Base-by-base conservation (phyloP, 92 coral and sea anemone species). In the Desmophyllum pertusum region DNA sequence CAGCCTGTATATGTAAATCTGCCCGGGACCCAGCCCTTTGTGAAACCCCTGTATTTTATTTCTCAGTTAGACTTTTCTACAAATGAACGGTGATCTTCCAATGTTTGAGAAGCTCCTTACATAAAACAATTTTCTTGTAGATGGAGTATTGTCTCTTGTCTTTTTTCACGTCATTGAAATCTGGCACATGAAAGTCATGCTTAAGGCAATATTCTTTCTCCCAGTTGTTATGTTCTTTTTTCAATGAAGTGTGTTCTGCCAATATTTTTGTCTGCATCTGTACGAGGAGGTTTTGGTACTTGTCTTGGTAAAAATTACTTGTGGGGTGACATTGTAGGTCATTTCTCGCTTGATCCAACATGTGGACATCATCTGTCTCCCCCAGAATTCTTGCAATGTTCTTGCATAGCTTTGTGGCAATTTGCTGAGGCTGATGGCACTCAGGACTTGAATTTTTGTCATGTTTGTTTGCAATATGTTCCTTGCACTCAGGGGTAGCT, bases 31-130 rank as follows among this genome's bases (percentile, higher is more conserved):
- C n/a, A n/a, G n/a, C n/a, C n/a, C n/a, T n/a, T n/a, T n/a, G n/a
- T n/a, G n/a, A n/a, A n/a, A n/a, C n/a, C n/a, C n/a, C n/a, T n/a
- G n/a, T n/a, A n/a, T n/a, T n/a, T n/a, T n/a, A n/a, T n/a, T n/a
- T n/a, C n/a, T n/a, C n/a, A n/a, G n/a, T n/a, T n/a, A n/a, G n/a
- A n/a, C n/a, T n/a, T n/a, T n/a, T n/a, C n/a, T n/a, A 70, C 51
- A 70, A 36, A 70, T 70, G 75, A 19, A 70, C 75, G 23, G 75
- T 70, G 19, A 70, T 27, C 18, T 42, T 42, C 76, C 76, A 70
- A 36, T 70, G 53, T 5, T 70, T 70, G 31, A 70, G 36, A 1
- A 41, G 52, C n/a, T 42, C 76, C 6, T 70, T 15, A 42, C 76
- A 70, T 9, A 70, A 25, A 70, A 69, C 10, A 25, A 41, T 5